Base-by-base conservation (phyloP, 1,140 invertebrate genomes). In the Drosophila aff. region DNA sequence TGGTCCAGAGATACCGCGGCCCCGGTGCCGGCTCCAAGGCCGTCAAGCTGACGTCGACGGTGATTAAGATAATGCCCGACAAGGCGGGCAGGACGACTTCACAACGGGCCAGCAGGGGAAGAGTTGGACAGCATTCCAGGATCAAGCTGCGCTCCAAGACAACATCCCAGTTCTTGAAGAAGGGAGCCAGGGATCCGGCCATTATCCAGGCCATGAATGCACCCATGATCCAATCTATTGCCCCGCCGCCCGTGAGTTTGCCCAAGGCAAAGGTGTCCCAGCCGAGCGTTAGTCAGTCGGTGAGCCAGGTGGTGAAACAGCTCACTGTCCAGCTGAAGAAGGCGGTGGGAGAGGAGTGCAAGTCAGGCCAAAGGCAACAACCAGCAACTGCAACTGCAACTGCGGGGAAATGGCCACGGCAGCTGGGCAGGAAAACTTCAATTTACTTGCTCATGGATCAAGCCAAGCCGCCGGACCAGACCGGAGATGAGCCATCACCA, bases 41-140 rank as follows among this genome's bases (percentile, higher is more conserved):
- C 50, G 26, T 87, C 7, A 81, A 81, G 36, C 73, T 87, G 3
- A 87, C 83, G 2, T 64, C 83, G 6, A 87, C 83, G 15, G 83
- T 87, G 10, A 78, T 87, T 9, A 64, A 78, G 58, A 81, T 87
- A 16, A 31, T 87, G 23, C 68, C 67, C 3, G 15, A 46, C 0
- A 10, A 26, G n/a, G 2, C 44, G 5, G 21, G 33, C 4, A 21
- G 44, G 21, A 38, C 10, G 36, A 38, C 4, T 15, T 18, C 10
- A 6, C 40, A 31, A 15, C 13, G 46, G 40, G 9, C 4, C 7
- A 33, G 18, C 4, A 33, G n/a, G 0, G 18, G 31, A 6, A 61
- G 3, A 11, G 13, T 11, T 1, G 4, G 16, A 2, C 44, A n/a
- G 2, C n/a, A n/a, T 2, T 18, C 18, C 52, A 31, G 31, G 1